Evolutionary conservation across 2,113 vertebrate species (phyloP).

Genomic region (Laterallus jamaicensis): DNA sequence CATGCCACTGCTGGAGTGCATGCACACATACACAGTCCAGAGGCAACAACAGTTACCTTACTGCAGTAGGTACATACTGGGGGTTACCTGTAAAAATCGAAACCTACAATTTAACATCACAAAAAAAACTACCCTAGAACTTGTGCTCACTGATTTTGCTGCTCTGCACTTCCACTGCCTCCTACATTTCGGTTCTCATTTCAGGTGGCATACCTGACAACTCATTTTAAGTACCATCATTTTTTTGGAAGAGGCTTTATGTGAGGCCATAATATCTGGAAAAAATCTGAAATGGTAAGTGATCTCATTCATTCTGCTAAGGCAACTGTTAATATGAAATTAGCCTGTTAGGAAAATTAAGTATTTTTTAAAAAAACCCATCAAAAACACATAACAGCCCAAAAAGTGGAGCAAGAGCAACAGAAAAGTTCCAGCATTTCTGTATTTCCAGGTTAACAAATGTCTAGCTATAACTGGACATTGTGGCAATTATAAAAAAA

Average conservation of each 20-base stretch:
- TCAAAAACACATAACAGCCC: neutral
- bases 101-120: neutral
- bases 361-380: neutral
- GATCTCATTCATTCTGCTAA: neutral
- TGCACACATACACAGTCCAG: neutral
- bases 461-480: neutral
- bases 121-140: neutral
- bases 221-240: neutral
- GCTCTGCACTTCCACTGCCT: neutral
- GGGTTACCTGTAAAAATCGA: neutral
- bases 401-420: neutral
- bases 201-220: neutral
- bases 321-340: neutral
- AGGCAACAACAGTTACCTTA: neutral
- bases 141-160: neutral
- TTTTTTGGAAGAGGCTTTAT: neutral
- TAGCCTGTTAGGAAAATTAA: neutral
- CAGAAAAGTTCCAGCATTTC: neutral
- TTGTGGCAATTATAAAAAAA: neutral
- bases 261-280: neutral
- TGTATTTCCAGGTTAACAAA: neutral
- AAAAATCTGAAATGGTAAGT: neutral
- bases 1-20: neutral
- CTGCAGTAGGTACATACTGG: neutral
- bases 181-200: neutral